phyloP scores from a whole-genome alignment of 2,888 invertebrate genomes.

The Drosophila hamatofila region DNA sequence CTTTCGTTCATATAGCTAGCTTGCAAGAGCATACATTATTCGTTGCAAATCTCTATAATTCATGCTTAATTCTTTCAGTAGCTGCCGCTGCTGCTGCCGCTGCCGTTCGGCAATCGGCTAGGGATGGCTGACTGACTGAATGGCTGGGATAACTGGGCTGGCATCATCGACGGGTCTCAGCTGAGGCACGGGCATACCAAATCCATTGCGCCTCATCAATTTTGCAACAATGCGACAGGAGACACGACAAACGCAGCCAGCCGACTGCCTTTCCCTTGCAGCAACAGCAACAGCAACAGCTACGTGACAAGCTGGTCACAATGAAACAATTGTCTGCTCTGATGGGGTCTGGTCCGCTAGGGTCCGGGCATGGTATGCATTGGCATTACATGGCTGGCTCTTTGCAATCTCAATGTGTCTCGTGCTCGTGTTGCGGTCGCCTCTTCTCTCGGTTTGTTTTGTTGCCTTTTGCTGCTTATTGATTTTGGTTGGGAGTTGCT shows the following conservation, averaged over 20 bases:
- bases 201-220: conserved; percentile 77
- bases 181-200: conserved; percentile 41
- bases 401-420: conserved; percentile 50
- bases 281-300: background rate
- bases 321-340: conserved; percentile 58
- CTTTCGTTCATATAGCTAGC: background rate
- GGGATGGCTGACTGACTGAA: conserved; percentile 35
- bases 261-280: conserved; percentile 30
- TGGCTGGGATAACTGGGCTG: conserved; percentile 40
- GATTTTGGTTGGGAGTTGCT: conserved; percentile 64
- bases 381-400: conserved; percentile 11
- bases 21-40: conserved; percentile 9
- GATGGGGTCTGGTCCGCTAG: conserved; percentile 25
- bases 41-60: background rate
- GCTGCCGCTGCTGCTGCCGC: conserved; percentile 18
- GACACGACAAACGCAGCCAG: conserved; percentile 50
- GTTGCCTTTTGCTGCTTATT: conserved; percentile 76
- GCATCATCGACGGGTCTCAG: conserved; percentile 32
- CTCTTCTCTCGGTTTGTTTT: conserved; percentile 47
- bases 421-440: conserved; percentile 56
- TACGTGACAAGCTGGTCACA: conserved; percentile 63
- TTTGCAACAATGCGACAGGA: conserved; percentile 77
- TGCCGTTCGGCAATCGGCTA: conserved; percentile 23
- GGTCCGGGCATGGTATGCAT: conserved; percentile 15
- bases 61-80: conserved; percentile 19